Evolutionary conservation across 2,797 vertebrate genomes (phyloP), one percentile per base, ranked within the genome.

Genomic region (Salmo trutta): DNA sequence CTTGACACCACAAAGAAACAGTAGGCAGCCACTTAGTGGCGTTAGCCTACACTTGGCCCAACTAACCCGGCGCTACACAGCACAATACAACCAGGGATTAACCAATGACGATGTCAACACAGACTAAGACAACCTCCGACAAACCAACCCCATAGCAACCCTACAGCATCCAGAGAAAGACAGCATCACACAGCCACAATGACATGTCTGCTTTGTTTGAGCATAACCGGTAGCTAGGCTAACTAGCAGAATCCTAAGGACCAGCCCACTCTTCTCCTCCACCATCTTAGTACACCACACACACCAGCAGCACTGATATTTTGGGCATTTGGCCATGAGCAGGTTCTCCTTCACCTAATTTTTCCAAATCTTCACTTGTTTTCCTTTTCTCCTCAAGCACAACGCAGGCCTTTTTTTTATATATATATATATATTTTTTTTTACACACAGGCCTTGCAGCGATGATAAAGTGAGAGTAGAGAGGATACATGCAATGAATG

Each of bases 181-280:
- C 33, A 33, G 68, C 65, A 24, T 64, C 21, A 3, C 59, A 31
- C 56, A 54, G 66, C 31, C 75, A 72, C 54, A 51, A 65, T 64
- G 36, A 76, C 74, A 68, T 21, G 66, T 65, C 78, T 75, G 83
- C 85, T 86, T 86, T 84, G 81, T 86, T 81, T 59, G 54, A 24
- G 70, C 64, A 71, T 29, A 74, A 52, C 77, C 16, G 14, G 41
- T 53, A 41, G 54, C 78, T 64, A 36, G 17, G 64, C 19, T 31
- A 33, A 33, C 53, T 16, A 19, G 73, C 19, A 64, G 59, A 24
- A 24, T 27, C 21, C 59, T 64, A 14, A 64, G 17, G 59, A 64
- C 59, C 59, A 64, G 8, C 59, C 59, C 59, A 24, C 56, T 62
- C 59, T 64, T 24, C n/a, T 64, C 59, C 21, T 24, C 21, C 59